Evolutionary conservation across 37 sponge, comb jelly and placozoan genomes (phyloP), one percentile per base, ranked within the genome.

Genomic region (Oopsacas minuta): DNA sequence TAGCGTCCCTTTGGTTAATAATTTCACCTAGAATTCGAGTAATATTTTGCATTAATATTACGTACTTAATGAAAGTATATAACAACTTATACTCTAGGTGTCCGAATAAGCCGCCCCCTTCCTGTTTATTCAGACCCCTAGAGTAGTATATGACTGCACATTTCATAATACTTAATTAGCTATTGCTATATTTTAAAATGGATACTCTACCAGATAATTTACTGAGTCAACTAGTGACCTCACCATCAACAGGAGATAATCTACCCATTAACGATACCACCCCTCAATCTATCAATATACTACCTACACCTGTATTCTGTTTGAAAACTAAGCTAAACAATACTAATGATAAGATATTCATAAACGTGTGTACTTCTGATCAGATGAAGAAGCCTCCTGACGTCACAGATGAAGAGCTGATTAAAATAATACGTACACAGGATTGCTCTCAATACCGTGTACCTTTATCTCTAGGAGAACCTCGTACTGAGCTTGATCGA

Each of bases 381-480:
- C 83, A 90, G 88, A 94, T 93, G 52, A 53, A 87, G 10, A 12
- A 0, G 36, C 96, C 96, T 10, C 83, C 83, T 52, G 94, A 93
- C 36, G 89, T 96, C 82, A 91, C 85, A 25, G 96, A 92, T 82
- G 94, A 93, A 39, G 89, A 96, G 86, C 86, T 96, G 81, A 36
- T 82, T 12, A 42, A 86, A 17, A 61, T 96, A 20, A 52, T 89
- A 32, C 81, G 90, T 61, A 88, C 92, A 28, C 89, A 86, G 15
- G 96, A 96, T 84, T 84, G 92, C 36, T 87, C 92, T 15, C 84
- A 86, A 32, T 96, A 86, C 52, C 82, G 96, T 25, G 88, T 96
- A 0, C 94, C 96, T 15, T 51, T 96, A 42, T 93, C 94, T 87
- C 88, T 96, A 0, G 96, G 96, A 36, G 92, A 89, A 36, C 96